Evolutionary conservation across 2,113 vertebrate species (phyloP), one percentile per base, ranked within the genome.

Genomic region (Grallaria varia): DNA sequence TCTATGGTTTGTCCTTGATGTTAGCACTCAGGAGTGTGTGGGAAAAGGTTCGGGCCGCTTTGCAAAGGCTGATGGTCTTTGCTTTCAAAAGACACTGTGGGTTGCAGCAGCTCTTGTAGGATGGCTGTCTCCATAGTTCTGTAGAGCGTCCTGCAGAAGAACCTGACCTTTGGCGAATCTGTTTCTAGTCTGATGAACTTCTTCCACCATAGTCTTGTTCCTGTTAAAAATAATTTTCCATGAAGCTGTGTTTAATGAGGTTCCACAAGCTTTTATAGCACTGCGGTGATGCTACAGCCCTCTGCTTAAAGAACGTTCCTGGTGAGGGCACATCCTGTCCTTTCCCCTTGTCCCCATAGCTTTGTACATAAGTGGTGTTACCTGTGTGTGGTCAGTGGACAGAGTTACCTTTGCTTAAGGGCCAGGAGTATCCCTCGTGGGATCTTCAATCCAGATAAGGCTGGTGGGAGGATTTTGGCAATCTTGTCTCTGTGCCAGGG

Each of bases 241-340:
- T 68, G 27, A 84, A 81, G 24, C 42, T 55, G 14, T 50, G 4
- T 80, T 92, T 74, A 64, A 9, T 75, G 2, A 1, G 23, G 22
- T 77, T 89, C 35, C 13, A 63, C 39, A 68, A 20, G 21, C 39
- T 84, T n/a, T 84, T 64, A 8, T 12, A 84, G 64, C 47, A 44
- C 42, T 30, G 19, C 39, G 47, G 19, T 2, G 2, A 6, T 63
- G 31, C 17, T 0, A 0, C 58, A 37, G 20, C 45, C 10, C 83
- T 37, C 55, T 80, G 58, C 39, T 79, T 82, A 10, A 53, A 76
- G 83, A 67, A 28, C 20, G 8, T 40, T 84, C 10, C 37, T 7
- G 5, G 15, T 23, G 14, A 53, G 47, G 68, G 33, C n/a, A 23
- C 23, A 17, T n/a, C 30, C 77, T 47, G 9, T 45, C 49, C 23